Conservation (phyloP, 2,888 invertebrate species). For the Limenitis camilla region DNA sequence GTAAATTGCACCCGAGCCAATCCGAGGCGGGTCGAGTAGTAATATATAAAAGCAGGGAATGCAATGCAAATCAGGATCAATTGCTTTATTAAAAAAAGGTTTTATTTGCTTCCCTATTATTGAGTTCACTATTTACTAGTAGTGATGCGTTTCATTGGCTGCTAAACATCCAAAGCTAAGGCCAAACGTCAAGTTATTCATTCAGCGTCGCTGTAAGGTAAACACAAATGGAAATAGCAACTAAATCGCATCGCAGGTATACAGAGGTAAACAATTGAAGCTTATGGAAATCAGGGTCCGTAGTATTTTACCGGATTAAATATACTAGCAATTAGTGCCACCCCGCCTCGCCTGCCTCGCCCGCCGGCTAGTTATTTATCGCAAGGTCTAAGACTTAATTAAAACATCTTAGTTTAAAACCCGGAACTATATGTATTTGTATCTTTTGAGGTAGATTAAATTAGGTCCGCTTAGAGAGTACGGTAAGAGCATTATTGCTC, state of each 20-base stretch:
- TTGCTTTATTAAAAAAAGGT: no score
- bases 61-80: no score
- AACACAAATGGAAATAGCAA: conserved; percentile 59
- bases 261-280: conserved; percentile 66
- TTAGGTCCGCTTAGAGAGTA: conserved; percentile 24
- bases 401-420: conserved; percentile 68
- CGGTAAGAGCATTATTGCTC: not conserved
- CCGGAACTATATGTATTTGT: conserved; percentile 41
- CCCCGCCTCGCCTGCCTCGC: conserved; percentile 36
- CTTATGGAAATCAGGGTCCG: conserved; percentile 70
- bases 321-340: conserved; percentile 70
- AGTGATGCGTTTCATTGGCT: not conserved
- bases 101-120: no score
- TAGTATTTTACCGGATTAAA: conserved; percentile 71
- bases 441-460: conserved; percentile 51
- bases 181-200: conserved; percentile 35
- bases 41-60: no score
- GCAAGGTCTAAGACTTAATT: conserved; percentile 70
- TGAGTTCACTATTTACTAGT: not conserved
- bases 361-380: conserved; percentile 64
- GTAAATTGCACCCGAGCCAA: no score
- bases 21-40: no score
- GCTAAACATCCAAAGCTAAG: conserved; percentile 9
- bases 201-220: conserved; percentile 51
- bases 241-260: conserved; percentile 60